Evolutionary conservation across 1,140 invertebrate species (phyloP), one percentile per base, ranked within the genome.

Genomic region (Rhopalosiphum padi): DNA sequence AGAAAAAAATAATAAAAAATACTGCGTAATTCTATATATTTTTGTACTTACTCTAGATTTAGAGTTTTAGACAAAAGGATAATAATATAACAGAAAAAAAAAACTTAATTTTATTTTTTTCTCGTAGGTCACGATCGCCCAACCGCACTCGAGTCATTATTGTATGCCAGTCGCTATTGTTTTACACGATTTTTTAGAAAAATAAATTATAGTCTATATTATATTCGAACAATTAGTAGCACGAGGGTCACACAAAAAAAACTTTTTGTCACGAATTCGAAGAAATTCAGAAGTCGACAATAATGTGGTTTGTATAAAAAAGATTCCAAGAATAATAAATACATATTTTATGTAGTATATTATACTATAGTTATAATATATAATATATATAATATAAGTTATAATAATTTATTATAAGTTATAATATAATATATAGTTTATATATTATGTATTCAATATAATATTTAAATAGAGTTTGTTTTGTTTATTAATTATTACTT

Each of bases 131-230:
- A 77, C 60, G 60, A 77, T 35, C 30, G 11, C 11, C 60, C 60
- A n/a, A 77, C 60, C 60, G 15, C 60, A 77, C 60, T 77, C n/a
- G n/a, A 77, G n/a, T 77, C 30, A 77, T 77, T 77, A 77, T 77
- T 77, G 15, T 77, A 77, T n/a, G 60, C 60, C n/a, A 77, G 60
- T 77, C 15, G 11, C 60, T 77, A 77, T 77, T 77, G 60, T 77
- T 77, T 77, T 77, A 77, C 60, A 77, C 60, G 60, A 77, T 77
- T 77, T 77, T n/a, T n/a, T 18, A 77, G n/a, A n/a, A 77, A 77
- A 77, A 77, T 77, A 77, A 77, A 77, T 77, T 77, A n/a, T 77
- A 77, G 60, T 77, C 60, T 77, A 77, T 77, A 77, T 77, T 77
- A 77, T 77, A 77, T 15, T n/a, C 11, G n/a, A n/a, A 77, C 60